Conservation (phyloP, 1,140 invertebrate genomes). For the Zaprionus nigranus region DNA sequence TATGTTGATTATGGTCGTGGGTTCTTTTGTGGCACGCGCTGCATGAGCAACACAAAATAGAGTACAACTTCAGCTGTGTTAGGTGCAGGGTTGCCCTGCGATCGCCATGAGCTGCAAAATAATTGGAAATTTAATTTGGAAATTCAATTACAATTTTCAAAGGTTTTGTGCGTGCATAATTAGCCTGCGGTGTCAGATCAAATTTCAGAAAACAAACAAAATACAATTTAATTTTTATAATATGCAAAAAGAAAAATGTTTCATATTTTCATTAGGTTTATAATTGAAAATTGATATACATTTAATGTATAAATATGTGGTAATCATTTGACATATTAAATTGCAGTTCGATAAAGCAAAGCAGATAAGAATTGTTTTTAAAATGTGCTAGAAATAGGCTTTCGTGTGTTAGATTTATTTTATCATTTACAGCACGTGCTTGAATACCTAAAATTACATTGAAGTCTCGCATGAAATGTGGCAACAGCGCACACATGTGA, state of each 20-base stretch:
- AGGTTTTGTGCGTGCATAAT: not conserved
- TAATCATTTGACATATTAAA: too few relatives aligned
- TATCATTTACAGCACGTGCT: not conserved
- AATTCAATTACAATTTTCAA: conserved; percentile 20
- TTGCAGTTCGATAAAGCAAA: too few relatives aligned
- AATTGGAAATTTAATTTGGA: not conserved
- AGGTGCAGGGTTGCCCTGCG: conserved; percentile 23
- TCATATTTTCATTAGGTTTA: not conserved
- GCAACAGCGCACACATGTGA: not conserved
- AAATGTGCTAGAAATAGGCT: too few relatives aligned
- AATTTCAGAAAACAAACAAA: not conserved
- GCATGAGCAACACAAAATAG: not conserved
- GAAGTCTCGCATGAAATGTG: conserved; percentile 16
- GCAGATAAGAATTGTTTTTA: too few relatives aligned
- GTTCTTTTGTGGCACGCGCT: conserved; percentile 51
- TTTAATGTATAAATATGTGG: too few relatives aligned
- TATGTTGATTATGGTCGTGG: conserved; percentile 51
- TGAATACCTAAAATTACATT: too few relatives aligned
- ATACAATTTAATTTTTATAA: not conserved
- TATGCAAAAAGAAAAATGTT: not conserved
- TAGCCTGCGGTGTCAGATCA: not conserved
- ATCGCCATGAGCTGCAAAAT: conserved; percentile 21
- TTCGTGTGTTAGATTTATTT: not conserved
- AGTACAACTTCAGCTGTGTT: conserved; percentile 13
- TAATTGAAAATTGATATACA: not conserved